A percentile compares a stretch with the other conserved stretches of the same genome.
These are phyloP conservation scores for Lochmaea crataegi DNA, from an alignment of 2,888 invertebrate genomes.

Conservation along the genomic window DNA sequence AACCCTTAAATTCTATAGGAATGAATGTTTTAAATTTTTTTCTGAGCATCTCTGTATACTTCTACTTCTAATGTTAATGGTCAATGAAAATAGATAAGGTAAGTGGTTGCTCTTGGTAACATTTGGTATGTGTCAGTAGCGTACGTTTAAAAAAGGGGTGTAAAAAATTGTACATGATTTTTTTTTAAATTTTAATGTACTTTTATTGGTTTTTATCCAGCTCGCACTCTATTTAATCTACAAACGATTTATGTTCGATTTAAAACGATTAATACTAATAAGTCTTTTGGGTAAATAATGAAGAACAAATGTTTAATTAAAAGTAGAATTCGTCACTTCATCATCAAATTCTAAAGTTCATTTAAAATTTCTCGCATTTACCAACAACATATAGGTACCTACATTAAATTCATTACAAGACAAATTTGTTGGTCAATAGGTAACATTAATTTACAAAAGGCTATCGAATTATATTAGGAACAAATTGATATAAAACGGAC, in stretches of 20 bases:
- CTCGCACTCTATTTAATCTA: not conserved
- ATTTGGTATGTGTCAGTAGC: too few relatives aligned
- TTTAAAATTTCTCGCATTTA: not conserved
- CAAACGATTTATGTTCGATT: not conserved
- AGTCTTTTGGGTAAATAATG: not conserved
- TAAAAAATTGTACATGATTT: too few relatives aligned
- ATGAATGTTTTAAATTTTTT: too few relatives aligned
- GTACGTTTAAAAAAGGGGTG: too few relatives aligned
- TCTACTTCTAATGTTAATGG: too few relatives aligned
- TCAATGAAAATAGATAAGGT: too few relatives aligned
- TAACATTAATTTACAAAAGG: not conserved
- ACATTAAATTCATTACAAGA: not conserved
- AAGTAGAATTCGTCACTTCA: not conserved
- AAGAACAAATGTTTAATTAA: not conserved
- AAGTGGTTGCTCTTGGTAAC: too few relatives aligned
- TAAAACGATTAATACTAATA: not conserved
- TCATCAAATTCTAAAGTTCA: constrained; percentile 8
- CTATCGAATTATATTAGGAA: not conserved
- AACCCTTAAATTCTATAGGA: too few relatives aligned
- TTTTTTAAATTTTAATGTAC: too few relatives aligned
- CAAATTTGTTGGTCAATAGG: constrained; percentile 1
- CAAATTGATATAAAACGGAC: not conserved
- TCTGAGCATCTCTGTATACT: too few relatives aligned
- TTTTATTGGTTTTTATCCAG: too few relatives aligned
- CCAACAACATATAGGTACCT: not conserved